phyloP scores from a whole-genome alignment of 2,113 vertebrate genomes.

The Oryctolagus cuniculus region DNA sequence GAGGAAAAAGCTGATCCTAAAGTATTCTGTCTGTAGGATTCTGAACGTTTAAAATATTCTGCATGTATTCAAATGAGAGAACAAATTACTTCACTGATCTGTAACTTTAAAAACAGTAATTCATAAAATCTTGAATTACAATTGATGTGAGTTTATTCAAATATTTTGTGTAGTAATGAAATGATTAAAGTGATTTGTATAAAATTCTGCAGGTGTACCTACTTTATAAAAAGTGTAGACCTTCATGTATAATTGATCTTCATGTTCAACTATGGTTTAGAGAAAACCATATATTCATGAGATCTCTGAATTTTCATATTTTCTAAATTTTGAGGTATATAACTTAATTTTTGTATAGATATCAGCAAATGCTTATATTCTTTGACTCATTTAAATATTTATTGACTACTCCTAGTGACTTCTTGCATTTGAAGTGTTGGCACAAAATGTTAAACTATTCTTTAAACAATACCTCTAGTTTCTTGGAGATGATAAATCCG shows the following conservation, averaged over 20 bases:
- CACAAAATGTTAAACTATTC: conserved; percentile 74
- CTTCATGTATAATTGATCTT: conserved; percentile 14
- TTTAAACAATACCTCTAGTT: conserved; percentile 81
- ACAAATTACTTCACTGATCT: not conserved
- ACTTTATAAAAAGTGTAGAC: conserved; percentile 22
- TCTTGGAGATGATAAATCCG: conserved; percentile 85
- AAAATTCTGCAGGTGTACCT: not conserved
- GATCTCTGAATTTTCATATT: conserved; percentile 32
- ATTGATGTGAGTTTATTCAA: conserved; percentile 39
- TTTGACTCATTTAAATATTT: conserved; percentile 70
- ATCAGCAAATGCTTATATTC: conserved; percentile 55
- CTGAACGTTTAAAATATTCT: conserved; percentile 36
- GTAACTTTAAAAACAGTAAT: conserved; percentile 46
- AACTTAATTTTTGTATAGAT: conserved; percentile 46
- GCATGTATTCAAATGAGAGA: not conserved
- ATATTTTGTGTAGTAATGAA: conserved; percentile 50
- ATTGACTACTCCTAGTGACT: conserved; percentile 72
- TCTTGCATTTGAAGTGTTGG: conserved; percentile 78
- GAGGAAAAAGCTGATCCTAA: not conserved
- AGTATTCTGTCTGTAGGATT: conserved; percentile 36
- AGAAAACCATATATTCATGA: conserved; percentile 10
- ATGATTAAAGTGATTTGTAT: not conserved
- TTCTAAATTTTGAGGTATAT: conserved; percentile 60
- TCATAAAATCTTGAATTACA: conserved; percentile 45
- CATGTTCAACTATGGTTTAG: conserved; percentile 10